Evolutionary conservation across 2,888 invertebrate species (phyloP).

Genomic region (Aphrophora alni): DNA sequence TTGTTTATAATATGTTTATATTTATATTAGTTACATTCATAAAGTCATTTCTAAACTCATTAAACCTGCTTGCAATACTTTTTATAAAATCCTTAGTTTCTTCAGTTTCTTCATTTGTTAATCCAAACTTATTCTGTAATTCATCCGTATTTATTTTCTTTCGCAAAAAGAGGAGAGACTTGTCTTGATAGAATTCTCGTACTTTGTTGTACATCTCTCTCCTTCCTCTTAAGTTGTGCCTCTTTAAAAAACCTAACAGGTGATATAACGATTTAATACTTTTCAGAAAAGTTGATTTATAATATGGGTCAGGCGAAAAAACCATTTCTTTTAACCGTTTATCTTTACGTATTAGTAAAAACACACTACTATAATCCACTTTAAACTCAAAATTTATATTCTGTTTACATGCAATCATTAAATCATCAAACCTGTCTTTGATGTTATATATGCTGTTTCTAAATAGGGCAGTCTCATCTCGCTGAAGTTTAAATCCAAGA

Average conservation of each 20-base stretch:
- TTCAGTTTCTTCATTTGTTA: not conserved
- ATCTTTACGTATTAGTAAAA: not conserved
- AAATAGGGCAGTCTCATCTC: not conserved
- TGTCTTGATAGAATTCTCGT: not conserved
- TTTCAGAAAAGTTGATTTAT: not conserved
- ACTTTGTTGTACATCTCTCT: not conserved
- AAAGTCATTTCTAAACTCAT: not conserved
- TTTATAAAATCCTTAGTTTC: not conserved
- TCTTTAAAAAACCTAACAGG: not conserved
- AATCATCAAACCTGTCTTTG: not conserved
- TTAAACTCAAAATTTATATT: not conserved
- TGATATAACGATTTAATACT: not conserved
- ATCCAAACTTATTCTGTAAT: not conserved
- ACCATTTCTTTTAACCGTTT: not conserved
- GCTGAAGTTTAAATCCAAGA: not conserved
- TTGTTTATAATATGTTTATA: not conserved
- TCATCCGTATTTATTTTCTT: not conserved
- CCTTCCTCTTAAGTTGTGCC: not conserved
- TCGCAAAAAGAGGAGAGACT: not conserved
- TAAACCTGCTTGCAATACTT: not conserved
- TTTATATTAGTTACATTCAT: not conserved
- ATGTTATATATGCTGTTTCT: not conserved
- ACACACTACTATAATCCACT: conserved; percentile 6
- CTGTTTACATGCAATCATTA: not conserved
- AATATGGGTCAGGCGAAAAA: not conserved